phyloP scores from a whole-genome alignment of 2,113 vertebrate genomes.

The Micromys minutus region DNA sequence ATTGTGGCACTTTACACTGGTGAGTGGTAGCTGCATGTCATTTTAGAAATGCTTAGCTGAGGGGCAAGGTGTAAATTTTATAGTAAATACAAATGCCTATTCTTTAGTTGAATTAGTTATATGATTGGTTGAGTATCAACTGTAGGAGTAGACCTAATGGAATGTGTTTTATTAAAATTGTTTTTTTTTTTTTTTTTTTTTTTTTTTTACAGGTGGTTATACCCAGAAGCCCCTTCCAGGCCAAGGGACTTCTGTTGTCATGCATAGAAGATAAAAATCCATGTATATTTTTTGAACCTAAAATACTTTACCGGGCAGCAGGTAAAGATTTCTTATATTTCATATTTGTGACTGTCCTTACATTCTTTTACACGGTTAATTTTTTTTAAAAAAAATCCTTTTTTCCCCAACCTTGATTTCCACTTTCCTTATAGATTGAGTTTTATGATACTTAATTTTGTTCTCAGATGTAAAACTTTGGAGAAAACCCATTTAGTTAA shows the following conservation, averaged over 20 bases:
- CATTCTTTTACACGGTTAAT: constrained; percentile 27
- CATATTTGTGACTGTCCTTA: constrained; percentile 46
- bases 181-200: constrained; percentile 74
- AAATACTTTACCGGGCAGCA: constrained; percentile 99
- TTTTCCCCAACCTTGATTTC: neutral
- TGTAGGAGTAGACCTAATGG: constrained; percentile 29
- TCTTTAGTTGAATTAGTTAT: constrained; percentile 8
- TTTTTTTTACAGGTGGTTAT: constrained; percentile 93
- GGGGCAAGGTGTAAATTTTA: neutral
- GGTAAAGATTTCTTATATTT: constrained; percentile 87
- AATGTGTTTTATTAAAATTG: constrained; percentile 51
- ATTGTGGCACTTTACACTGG: constrained; percentile 5
- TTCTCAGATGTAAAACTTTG: constrained; percentile 24
- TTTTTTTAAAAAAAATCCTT: neutral
- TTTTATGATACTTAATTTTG: constrained; percentile 36
- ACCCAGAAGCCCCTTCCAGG: constrained; percentile 95
- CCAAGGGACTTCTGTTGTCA: constrained; percentile 95
- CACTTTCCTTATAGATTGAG: constrained; percentile 32
- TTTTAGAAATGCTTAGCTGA: constrained; percentile 13
- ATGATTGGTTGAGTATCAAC: constrained; percentile 36
- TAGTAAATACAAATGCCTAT: neutral
- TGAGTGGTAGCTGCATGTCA: neutral
- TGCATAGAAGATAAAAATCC: constrained; percentile 97
- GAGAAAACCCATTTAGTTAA: neutral
- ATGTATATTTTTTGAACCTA: constrained; percentile 99